Base-by-base conservation (phyloP, 2,888 invertebrate genomes). In the Agriotes lineatus region DNA sequence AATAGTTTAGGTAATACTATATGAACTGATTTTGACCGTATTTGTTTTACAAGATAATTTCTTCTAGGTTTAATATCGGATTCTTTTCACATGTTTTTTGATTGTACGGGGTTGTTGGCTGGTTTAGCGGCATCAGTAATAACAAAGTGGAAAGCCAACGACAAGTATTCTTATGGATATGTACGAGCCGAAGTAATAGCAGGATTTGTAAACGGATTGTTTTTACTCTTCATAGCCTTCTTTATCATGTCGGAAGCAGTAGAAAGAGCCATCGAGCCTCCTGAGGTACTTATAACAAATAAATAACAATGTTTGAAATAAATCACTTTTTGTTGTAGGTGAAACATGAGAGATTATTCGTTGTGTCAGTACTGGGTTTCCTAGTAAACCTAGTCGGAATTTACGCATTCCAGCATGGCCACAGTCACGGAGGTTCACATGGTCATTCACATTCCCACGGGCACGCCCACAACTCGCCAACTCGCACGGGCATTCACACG, bases 81-180 rank as follows among this genome's bases (percentile, higher is more conserved):
- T 88, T 96, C 98, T 77, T 99, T 98, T 87, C 98, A 99, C 84
- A 99, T 99, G 98, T 98, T 99, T 85, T 99, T 99, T 83, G 98
- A 99, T 85, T 99, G 98, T 83, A 97, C 97, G 37, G 98, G 98
- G 6, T 86, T 99, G 44, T 85, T 99, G 74, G 96, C 96, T 19
- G 98, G 98, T 20, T 86, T 99, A 73, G 95, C 93, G 16, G 98
- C 98, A 9, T 96, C 97, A n/a, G 90, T 98, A 2, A 96, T 99
- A 69, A 96, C 97, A 0, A 96, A 96, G 85, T 97, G 97, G 97
- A 89, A 95, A 81, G 93, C 98, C 0, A 97, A 95, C 81, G 97
- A 97, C 79, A 90, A 92, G 75, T 96, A 88, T 83, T 94, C 93
- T 0, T 96, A 92, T 83, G 98, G 98, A 59, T 99, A 97, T 86